phyloP scores from a whole-genome alignment of 2,888 invertebrate genomes.

The Caenorhabditis sinica region DNA sequence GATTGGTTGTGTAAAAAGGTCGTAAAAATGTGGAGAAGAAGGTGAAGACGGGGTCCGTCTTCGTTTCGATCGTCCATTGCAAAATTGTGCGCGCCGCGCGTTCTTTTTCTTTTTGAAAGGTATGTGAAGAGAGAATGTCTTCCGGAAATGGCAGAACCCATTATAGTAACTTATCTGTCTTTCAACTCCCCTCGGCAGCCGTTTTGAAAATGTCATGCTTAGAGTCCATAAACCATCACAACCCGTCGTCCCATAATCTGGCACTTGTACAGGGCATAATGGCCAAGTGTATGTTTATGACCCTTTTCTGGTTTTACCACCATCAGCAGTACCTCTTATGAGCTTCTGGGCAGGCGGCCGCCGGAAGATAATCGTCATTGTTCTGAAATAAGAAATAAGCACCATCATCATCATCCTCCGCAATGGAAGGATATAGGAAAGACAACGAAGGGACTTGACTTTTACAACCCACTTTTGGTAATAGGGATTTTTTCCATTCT shows the following conservation, averaged over 20 bases:
- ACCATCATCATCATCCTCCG: neutral
- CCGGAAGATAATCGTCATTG: slow-evolving; percentile 63
- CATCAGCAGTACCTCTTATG: slow-evolving; percentile 39
- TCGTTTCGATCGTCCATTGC: slow-evolving; percentile 11
- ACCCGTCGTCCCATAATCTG: slow-evolving; percentile 38
- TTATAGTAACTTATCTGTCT: slow-evolving; percentile 55
- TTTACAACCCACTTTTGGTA: slow-evolving; percentile 61
- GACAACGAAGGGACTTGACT: slow-evolving; percentile 5
- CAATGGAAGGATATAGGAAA: slow-evolving; percentile 15
- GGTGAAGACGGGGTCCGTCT: slow-evolving; percentile 34
- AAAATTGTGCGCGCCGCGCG: slow-evolving; percentile 7
- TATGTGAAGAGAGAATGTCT: slow-evolving; percentile 8
- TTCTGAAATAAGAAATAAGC: slow-evolving; percentile 52
- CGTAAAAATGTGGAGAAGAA: slow-evolving; percentile 49
- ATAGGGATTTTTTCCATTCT: slow-evolving; percentile 32
- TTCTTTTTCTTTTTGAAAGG: slow-evolving; percentile 5
- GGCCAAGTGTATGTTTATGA: slow-evolving; percentile 40
- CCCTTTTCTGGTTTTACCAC: slow-evolving; percentile 31
- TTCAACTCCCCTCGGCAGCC: neutral
- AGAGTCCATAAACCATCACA: slow-evolving; percentile 48
- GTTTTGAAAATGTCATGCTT: slow-evolving; percentile 40
- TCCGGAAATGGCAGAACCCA: slow-evolving; percentile 53
- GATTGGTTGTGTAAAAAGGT: slow-evolving; percentile 60
- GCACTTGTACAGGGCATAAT: slow-evolving; percentile 44
- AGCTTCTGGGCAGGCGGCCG: slow-evolving; percentile 31